These are phyloP conservation scores for Sinocyclocheilus anophthalmus DNA, from an alignment of 2,113 vertebrate genomes.

Conservation along the genomic window DNA sequence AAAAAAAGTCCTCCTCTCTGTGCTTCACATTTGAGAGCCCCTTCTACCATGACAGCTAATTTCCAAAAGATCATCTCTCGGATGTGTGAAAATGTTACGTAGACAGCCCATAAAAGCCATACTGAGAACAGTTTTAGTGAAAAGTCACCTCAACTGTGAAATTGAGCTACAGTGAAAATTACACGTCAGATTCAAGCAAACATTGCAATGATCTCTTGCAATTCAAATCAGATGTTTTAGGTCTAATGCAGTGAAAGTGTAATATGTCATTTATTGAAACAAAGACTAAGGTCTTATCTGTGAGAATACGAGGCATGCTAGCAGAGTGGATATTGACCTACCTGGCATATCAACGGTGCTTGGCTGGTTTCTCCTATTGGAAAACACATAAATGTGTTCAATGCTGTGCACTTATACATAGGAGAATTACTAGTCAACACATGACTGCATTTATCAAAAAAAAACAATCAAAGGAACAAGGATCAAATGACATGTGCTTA, in stretches of 20 bases:
- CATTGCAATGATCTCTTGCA: not conserved
- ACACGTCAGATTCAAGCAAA: not conserved
- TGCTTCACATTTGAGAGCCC: not conserved
- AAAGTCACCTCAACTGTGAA: slow-evolving; percentile 38
- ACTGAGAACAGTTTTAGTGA: slow-evolving; percentile 4
- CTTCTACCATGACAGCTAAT: slow-evolving; percentile 27
- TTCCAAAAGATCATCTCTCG: not conserved
- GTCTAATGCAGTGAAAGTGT: slow-evolving; percentile 12
- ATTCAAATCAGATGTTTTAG: not conserved
- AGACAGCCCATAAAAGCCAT: not conserved
- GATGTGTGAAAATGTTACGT: not conserved
- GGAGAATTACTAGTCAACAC: slow-evolving; percentile 30
- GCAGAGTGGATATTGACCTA: slow-evolving; percentile 55
- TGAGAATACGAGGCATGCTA: slow-evolving; percentile 12
- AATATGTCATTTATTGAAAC: not conserved
- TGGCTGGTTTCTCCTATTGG: slow-evolving; percentile 61
- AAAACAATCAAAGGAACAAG: slow-evolving; percentile 29
- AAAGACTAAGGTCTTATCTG: slow-evolving; percentile 30
- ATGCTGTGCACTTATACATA: slow-evolving; percentile 27
- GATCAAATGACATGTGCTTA: not conserved
- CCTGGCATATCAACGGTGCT: slow-evolving; percentile 69
- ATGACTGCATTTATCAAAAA: slow-evolving; percentile 28
- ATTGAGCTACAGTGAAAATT: slow-evolving; percentile 14
- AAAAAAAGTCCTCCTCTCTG: not conserved
- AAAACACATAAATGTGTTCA: slow-evolving; percentile 58